A percentile compares a stretch with the other conserved stretches of the same genome.
Conservation (phyloP, 2,113 vertebrate genomes). For the Syrrhaptes paradoxus region DNA sequence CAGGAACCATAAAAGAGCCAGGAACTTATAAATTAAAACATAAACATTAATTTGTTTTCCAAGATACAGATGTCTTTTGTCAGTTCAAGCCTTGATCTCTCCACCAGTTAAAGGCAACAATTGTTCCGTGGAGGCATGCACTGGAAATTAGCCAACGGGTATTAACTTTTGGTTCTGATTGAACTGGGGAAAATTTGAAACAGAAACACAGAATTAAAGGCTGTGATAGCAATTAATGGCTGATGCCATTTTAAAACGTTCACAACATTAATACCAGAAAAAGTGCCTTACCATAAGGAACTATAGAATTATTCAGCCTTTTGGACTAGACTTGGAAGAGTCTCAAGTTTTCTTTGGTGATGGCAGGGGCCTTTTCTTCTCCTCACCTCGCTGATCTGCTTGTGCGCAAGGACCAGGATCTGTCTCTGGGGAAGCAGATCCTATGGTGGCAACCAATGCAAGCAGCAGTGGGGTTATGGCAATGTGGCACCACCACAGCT, state of each 20-base stretch:
- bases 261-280: background rate
- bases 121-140: constrained; percentile 47
- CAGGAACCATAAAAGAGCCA: constrained; percentile 66
- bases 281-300: background rate
- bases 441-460: background rate
- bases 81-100: constrained; percentile 63
- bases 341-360: background rate
- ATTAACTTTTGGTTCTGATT: constrained; percentile 63
- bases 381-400: background rate
- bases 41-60: constrained; percentile 71
- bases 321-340: background rate
- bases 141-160: constrained; percentile 55
- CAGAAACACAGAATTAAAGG: constrained; percentile 33
- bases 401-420: background rate
- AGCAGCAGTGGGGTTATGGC: background rate
- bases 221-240: background rate
- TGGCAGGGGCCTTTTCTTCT: background rate
- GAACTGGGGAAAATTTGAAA: constrained; percentile 50
- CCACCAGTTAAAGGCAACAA: constrained; percentile 60
- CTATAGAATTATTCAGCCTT: background rate
- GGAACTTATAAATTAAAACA: constrained; percentile 73
- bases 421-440: background rate
- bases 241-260: background rate
- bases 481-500: background rate
- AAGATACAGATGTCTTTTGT: constrained; percentile 67